A percentile compares a stretch with the other conserved stretches of the same genome.
Evolutionary conservation across 2,797 vertebrate species (phyloP).

Genomic region (Alosa sapidissima): DNA sequence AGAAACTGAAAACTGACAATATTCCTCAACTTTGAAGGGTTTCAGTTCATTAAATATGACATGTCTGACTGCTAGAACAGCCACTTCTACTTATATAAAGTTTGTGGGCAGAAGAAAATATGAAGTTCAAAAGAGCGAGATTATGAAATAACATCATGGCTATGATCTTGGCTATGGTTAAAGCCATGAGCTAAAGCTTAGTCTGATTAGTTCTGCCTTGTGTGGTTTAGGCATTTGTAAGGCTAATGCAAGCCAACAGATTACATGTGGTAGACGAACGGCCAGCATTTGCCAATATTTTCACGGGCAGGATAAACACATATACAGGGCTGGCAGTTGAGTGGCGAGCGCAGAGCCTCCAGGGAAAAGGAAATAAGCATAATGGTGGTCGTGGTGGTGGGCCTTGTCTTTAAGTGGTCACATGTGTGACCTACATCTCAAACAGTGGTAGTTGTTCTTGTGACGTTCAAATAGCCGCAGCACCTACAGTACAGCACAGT

Average conservation of each 20-base stretch:
- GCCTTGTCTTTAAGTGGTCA: background rate
- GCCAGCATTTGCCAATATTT: background rate
- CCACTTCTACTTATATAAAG: background rate
- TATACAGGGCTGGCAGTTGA: background rate
- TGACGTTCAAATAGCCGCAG: background rate
- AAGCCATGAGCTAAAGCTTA: background rate
- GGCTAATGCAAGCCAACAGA: background rate
- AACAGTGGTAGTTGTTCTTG: background rate
- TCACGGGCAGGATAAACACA: constrained; percentile 7
- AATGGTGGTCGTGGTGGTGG: no score
- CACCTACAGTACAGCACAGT: background rate
- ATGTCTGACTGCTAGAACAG: background rate
- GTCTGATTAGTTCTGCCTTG: background rate
- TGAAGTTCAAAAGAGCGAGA: background rate
- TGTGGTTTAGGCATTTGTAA: background rate
- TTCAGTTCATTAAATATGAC: constrained; percentile 4
- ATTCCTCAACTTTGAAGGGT: background rate
- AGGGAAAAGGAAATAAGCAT: background rate
- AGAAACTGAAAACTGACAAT: background rate
- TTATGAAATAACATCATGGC: background rate
- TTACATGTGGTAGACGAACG: background rate
- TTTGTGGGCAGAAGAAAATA: no score
- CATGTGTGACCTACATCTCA: background rate
- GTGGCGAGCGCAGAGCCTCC: background rate
- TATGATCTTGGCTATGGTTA: background rate